Evolutionary conservation across 2,113 vertebrate species (phyloP).

Genomic region (Pantherophis guttatus): DNA sequence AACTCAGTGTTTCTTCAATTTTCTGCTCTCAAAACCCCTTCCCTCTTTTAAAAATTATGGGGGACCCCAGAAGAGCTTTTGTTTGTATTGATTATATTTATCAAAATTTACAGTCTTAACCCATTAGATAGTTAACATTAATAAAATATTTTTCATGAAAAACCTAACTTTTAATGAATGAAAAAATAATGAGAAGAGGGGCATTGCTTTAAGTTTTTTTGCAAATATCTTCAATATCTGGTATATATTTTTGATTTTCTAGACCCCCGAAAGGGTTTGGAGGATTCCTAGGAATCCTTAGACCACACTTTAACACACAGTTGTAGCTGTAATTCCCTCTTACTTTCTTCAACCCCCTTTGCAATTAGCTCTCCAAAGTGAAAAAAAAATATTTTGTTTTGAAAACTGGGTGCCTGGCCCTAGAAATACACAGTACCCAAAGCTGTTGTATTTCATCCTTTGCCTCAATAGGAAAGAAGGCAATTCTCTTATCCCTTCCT

Average conservation of each 20-base stretch:
- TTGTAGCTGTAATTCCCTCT: not conserved
- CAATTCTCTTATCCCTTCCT: not conserved
- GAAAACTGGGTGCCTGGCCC: fast-evolving
- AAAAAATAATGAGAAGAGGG: not conserved
- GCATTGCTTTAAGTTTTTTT: not conserved
- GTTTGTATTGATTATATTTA: not conserved
- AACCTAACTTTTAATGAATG: not conserved
- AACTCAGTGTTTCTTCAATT: not conserved
- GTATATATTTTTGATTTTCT: not conserved
- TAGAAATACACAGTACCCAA: not conserved
- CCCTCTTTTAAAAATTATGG: not conserved
- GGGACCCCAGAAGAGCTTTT: not conserved
- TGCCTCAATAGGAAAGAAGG: not conserved
- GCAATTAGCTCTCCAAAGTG: fast-evolving
- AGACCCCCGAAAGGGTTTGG: not conserved
- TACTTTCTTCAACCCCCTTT: not conserved
- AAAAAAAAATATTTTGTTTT: not conserved
- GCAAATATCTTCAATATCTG: not conserved
- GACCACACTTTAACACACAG: not conserved
- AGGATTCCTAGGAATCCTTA: not conserved
- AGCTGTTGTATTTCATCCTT: not conserved
- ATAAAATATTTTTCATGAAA: not conserved
- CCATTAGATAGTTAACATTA: not conserved
- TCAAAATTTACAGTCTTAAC: not conserved
- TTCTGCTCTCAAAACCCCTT: not conserved